phyloP scores from a whole-genome alignment of 2,888 invertebrate genomes.

The Hydrotaea cyrtoneurina region DNA sequence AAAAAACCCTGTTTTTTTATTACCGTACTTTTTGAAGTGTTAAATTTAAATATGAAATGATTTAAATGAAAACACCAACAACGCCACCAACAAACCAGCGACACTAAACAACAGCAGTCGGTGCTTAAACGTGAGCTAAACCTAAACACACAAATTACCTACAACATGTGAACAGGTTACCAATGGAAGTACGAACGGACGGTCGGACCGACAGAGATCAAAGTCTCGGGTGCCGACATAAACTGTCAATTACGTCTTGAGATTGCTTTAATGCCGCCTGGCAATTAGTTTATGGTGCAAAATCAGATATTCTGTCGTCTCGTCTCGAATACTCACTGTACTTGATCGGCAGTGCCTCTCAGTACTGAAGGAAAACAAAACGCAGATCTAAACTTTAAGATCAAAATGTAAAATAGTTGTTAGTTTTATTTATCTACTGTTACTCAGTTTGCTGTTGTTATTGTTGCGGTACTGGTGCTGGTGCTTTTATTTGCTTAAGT shows the following conservation, averaged over 20 bases:
- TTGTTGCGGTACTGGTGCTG: too few relatives aligned
- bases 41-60: conserved; percentile 16
- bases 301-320: neutral
- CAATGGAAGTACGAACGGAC: neutral
- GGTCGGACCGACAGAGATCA: conserved; percentile 43
- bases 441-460: neutral
- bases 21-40: neutral
- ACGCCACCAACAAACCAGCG: too few relatives aligned
- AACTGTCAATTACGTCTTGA: conserved; percentile 62
- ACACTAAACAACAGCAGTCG: neutral
- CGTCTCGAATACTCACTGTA: neutral
- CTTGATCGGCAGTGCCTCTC: neutral
- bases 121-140: neutral
- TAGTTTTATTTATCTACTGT: neutral
- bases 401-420: conserved; percentile 51
- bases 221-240: conserved; percentile 59
- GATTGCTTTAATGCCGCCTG: conserved; percentile 46
- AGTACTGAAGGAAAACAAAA: neutral
- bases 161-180: neutral
- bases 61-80: conserved; percentile 15
- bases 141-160: conserved; percentile 4
- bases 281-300: conserved; percentile 30
- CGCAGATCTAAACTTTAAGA: conserved; percentile 62
- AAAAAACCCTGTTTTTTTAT: neutral
- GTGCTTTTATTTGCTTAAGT: conserved; percentile 56